phyloP scores from a whole-genome alignment of 2,797 vertebrate species.

The Sandelia bainsii region DNA sequence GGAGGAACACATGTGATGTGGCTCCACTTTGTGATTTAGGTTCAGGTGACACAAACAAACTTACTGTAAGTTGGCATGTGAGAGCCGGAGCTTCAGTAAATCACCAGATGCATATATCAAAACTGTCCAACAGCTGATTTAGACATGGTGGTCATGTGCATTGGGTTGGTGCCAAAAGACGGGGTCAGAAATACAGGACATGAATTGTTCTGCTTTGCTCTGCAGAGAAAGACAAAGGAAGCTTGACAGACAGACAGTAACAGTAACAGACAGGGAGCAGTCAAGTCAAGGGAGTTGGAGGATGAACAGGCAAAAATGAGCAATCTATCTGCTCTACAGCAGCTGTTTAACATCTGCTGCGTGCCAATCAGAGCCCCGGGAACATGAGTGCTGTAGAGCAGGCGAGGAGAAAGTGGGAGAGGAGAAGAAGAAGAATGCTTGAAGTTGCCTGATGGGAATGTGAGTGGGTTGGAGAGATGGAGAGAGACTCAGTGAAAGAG shows the following conservation, averaged over 20 bases:
- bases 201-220: constrained; percentile 10
- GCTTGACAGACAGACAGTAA: constrained; percentile 6
- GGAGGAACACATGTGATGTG: background rate
- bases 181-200: background rate
- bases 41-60: too few species aligned
- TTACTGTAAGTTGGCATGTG: background rate
- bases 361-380: constrained; percentile 52
- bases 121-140: background rate
- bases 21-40: background rate
- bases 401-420: constrained; percentile 21
- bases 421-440: constrained; percentile 33
- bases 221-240: background rate
- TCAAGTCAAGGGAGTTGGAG: background rate
- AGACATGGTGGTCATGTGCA: background rate
- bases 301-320: constrained; percentile 37
- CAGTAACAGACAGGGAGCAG: constrained; percentile 15
- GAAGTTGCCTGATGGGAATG: constrained; percentile 39
- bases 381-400: constrained; percentile 21
- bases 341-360: constrained; percentile 64
- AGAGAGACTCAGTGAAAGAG: background rate
- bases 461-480: constrained; percentile 40
- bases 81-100: background rate
- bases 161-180: background rate
- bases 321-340: constrained; percentile 50
- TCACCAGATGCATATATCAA: constrained; percentile 4